Base-by-base conservation (phyloP, 1,140 invertebrate species). In the Sycophaga agraensis region DNA sequence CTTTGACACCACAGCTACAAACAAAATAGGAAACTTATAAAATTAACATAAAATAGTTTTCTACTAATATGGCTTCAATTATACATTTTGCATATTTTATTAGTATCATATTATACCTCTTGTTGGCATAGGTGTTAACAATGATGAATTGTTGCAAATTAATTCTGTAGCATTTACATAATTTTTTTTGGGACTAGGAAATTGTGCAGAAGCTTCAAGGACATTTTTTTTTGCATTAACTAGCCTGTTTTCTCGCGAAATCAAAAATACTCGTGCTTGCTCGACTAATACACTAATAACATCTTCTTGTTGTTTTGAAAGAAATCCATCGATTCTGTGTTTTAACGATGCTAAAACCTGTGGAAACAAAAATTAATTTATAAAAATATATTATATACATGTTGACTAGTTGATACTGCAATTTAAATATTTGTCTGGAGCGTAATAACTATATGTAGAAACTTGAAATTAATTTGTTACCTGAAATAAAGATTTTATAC, bases 401-500 rank as follows among this genome's bases (percentile, higher is more conserved):
- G n/a, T n/a, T n/a, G n/a, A n/a, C n/a, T n/a, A n/a, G n/a, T n/a
- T n/a, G n/a, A 31, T 31, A 31, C 28, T 31, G 4, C 11, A 31
- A 31, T 31, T 31, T 31, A 31, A 31, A 31, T 31, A 31, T 31
- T 31, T 31, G 28, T 31, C 28, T 31, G 4, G 11, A n/a, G 4
- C 4, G 4, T 31, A 31, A 6, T 31, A 6, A 11, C 28, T 31
- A 6, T 31, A 31, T 31, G 28, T 6, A 34, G 54, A 34, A 14
- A 35, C 3, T 31, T 42, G 53, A 24, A 50, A 56, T 31, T 35
- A 26, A 65, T 49, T 42, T 42, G 11, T 46, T 67, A 75, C 93
- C 85, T 96, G 93, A 79, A 92, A 90, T 50, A 98, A 82, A 16
- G 93, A 96, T 73, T 92, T 90, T 65, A 96, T 91, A 70, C 91